Base-by-base conservation (phyloP, 2,113 vertebrate species). In the Salvator merianae region DNA sequence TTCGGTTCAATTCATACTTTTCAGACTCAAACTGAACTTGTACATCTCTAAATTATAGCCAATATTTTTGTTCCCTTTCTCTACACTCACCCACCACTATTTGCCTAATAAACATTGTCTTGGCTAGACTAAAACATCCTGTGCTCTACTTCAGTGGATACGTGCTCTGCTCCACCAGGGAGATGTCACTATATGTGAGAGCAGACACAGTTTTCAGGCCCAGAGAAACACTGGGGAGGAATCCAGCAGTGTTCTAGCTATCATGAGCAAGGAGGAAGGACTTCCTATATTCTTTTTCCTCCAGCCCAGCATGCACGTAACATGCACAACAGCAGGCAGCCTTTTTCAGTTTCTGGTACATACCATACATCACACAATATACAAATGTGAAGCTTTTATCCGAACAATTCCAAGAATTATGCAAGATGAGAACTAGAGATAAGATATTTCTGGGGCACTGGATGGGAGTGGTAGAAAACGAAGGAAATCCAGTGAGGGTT, bases 241-340 rank as follows among this genome's bases (percentile, higher is more conserved):
- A 26, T 75, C 90, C 77, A 7, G 87, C 84, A 78, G 91, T 3
- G 91, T 84, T 82, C 87, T 2, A n/a, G 87, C 77, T 87, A 80
- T 59, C 1, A 26, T 62, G 2, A 80, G 12, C 12, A 1, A 5
- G 20, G 5, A 93, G 86, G 89, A 93, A 93, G 91, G 79, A 88
- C 83, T 90, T 94, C 94, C 93, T 93, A 88, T 84, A 68, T 84
- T 47, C 0, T 88, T 84, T 87, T 90, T 86, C 72, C 86, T 6
- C 0, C 74, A 1, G 77, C 62, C 50, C 79, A 79, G 59, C 77
- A 84, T 36, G 89, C 89, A 93, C 84, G 53, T 89, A 91, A 90
- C 88, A 74, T 82, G 73, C 79, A 74, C 87, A 76, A 85, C 26
- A 50, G 7, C 71, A 12, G 9, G 32, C 79, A 80, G 77, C 73